phyloP scores from a whole-genome alignment of 2,888 invertebrate species.

The Chelonus formosanus region DNA sequence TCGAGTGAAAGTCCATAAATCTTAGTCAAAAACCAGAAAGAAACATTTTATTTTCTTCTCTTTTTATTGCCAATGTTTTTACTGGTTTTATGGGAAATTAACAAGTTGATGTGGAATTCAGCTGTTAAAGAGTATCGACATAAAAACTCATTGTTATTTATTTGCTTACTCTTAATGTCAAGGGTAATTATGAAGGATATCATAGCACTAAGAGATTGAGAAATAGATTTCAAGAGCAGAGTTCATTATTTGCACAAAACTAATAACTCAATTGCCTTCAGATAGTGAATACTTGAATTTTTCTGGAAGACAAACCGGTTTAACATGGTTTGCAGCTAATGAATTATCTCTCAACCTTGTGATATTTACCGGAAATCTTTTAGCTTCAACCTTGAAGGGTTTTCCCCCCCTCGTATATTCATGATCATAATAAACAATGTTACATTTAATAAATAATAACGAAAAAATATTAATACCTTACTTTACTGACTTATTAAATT shows the following conservation, averaged over 20 bases:
- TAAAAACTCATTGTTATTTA: no score
- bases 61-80: no score
- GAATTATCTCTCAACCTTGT: background rate
- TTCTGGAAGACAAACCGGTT: slow-evolving; percentile 23
- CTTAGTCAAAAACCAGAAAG: background rate
- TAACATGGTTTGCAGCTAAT: background rate
- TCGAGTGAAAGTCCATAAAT: no score
- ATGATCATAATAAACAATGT: no score
- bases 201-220: background rate
- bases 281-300: background rate
- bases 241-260: background rate
- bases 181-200: no score
- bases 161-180: no score
- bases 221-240: slow-evolving; percentile 1
- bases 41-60: background rate
- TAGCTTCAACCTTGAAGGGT: background rate
- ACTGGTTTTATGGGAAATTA: no score
- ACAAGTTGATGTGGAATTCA: no score
- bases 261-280: background rate
- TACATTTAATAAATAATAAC: background rate
- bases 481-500: background rate
- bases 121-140: no score
- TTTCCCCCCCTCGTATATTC: no score
- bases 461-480: slow-evolving; percentile 3
- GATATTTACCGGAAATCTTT: background rate